Evolutionary conservation across 2,888 invertebrate species (phyloP), one percentile per base, ranked within the genome.

Genomic region (Papilio gigon): DNA sequence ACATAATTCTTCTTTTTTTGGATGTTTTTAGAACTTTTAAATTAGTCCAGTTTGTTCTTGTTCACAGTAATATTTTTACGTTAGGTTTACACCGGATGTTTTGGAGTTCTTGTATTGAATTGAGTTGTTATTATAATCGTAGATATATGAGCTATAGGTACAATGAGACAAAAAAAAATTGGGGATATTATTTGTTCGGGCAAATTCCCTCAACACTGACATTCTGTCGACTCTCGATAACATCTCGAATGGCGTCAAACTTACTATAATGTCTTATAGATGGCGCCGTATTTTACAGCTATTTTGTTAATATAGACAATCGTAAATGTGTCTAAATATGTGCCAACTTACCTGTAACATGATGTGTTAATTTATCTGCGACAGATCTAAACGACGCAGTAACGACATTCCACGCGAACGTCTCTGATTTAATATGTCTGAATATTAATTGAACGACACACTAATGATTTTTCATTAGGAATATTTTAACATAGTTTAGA

Each of bases 401-500:
- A 61, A 42, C 1, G 22, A 37, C 25, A 40, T 61, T 61, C 42
- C 20, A 9, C 25, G 8, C 27, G n/a, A 61, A 61, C 14, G 22
- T 40, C 12, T 37, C 17, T 25, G 25, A 60, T 60, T 61, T 61
- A 61, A 25, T 12, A 61, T 27, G 42, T 12, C 22, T 9, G 25
- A 42, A 42, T 27, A 40, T 25, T 25, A 61, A 61, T 61, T 53
- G 30, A 30, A 56, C 30, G 30, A 30, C 17, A 50, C 50, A 5
- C 9, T 56, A 30, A 56, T 30, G 30, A 30, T 56, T 56, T 53
- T 30, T 56, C 27, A 56, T 56, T 56, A 56, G 11, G 53, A 56
- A 56, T 30, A 56, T 56, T 56, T 56, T 56, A 30, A 30, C 53
- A 56, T 56, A 56, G 27, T 56, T 56, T 56, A 27, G 53, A 27